phyloP scores from a whole-genome alignment of 2,888 invertebrate species.

The Melikaiella ostensackeni region DNA sequence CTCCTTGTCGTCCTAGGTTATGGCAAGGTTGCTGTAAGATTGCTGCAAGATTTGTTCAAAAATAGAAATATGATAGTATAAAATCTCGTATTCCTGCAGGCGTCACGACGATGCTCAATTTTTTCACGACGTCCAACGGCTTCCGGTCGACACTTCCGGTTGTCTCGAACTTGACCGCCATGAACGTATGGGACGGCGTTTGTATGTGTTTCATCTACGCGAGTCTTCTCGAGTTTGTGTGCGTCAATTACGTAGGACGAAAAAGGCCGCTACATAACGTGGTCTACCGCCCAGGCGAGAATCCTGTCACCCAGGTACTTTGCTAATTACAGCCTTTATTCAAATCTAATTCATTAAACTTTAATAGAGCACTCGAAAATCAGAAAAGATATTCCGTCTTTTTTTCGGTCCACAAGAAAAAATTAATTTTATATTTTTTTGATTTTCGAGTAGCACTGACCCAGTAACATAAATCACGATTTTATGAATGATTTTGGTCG shows the following conservation, averaged over 20 bases:
- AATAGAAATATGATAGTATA: neutral
- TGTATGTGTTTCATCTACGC: slow-evolving; percentile 99
- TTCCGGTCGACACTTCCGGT: slow-evolving; percentile 95
- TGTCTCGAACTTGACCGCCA: slow-evolving; percentile 95
- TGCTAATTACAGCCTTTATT: slow-evolving; percentile 48
- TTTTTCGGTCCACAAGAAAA: neutral
- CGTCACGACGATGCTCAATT: slow-evolving; percentile 98
- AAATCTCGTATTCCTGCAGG: slow-evolving; percentile 79
- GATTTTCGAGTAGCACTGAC: neutral
- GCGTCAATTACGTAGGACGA: slow-evolving; percentile 96
- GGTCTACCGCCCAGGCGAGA: slow-evolving; percentile 92
- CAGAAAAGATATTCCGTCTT: neutral
- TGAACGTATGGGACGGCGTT: slow-evolving; percentile 98
- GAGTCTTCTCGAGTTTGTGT: slow-evolving; percentile 94
- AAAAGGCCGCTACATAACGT: slow-evolving; percentile 93
- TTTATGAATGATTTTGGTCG: neutral
- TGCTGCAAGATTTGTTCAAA: neutral
- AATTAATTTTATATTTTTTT: neutral
- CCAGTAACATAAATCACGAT: neutral
- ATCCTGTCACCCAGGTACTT: slow-evolving; percentile 92
- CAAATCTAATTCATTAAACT: slow-evolving; percentile 11
- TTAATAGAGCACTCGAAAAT: neutral
- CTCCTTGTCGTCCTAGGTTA: too few species aligned
- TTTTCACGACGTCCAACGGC: slow-evolving; percentile 97
- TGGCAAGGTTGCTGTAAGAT: too few species aligned